Conservation (phyloP, 2,888 invertebrate genomes). For the Protophormia terraenovae region DNA sequence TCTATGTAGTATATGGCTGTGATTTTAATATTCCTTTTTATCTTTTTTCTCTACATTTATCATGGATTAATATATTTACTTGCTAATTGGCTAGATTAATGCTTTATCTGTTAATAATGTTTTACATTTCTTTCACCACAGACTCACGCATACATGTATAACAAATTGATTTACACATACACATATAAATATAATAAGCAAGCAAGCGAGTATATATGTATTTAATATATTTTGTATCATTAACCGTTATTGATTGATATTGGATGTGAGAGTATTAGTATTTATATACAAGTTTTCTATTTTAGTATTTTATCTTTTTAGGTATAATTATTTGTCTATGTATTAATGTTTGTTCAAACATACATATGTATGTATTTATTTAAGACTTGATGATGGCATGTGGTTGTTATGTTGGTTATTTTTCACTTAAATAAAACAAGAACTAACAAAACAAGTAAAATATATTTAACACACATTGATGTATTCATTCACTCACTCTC, state of each 20-base stretch:
- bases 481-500: neutral
- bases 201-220: neutral
- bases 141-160: too few relatives aligned
- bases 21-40: too few relatives aligned
- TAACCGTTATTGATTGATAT: slow-evolving; percentile 7
- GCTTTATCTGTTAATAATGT: slow-evolving; percentile 20
- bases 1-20: neutral
- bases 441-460: neutral
- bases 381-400: neutral
- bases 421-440: neutral
- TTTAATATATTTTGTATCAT: neutral
- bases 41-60: neutral
- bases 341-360: neutral
- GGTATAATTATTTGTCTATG: neutral
- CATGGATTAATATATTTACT: neutral
- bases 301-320: too few relatives aligned
- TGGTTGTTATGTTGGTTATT: too few relatives aligned
- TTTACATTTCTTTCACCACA: neutral
- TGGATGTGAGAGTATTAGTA: neutral
- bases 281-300: neutral
- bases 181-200: neutral
- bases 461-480: neutral
- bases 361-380: slow-evolving; percentile 2
- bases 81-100: slow-evolving; percentile 46
- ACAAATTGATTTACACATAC: too few relatives aligned